Conservation (phyloP, 2,113 vertebrate species). For the Notarius lentiginosus region DNA sequence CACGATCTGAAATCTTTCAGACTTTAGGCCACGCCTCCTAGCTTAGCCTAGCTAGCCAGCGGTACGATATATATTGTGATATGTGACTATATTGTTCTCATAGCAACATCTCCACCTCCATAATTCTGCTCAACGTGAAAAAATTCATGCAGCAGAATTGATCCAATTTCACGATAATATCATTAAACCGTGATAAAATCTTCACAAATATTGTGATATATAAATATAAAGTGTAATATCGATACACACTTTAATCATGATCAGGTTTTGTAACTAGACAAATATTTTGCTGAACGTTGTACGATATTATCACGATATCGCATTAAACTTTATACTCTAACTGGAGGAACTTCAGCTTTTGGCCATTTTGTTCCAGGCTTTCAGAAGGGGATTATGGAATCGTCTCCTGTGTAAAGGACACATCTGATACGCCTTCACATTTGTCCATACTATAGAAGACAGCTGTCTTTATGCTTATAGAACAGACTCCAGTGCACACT, state of each 20-base stretch:
- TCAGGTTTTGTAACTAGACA: background rate
- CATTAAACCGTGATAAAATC: background rate
- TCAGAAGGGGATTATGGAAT: background rate
- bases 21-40: background rate
- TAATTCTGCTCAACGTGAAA: background rate
- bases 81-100: background rate
- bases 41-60: background rate
- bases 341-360: background rate
- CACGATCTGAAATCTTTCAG: background rate
- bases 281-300: background rate
- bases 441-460: background rate
- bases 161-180: background rate
- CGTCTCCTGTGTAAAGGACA: background rate
- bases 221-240: background rate
- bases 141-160: background rate
- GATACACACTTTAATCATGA: background rate
- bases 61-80: background rate
- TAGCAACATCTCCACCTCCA: too few relatives aligned
- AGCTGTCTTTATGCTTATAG: background rate
- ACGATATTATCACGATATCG: background rate
- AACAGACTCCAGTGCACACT: background rate
- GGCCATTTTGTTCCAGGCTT: background rate
- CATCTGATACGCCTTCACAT: constrained; percentile 8
- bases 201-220: background rate
- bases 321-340: background rate